A percentile compares a stretch with the other conserved stretches of the same genome.
Conservation (phyloP, 2,888 invertebrate species). For the Osmoderma eremita region DNA sequence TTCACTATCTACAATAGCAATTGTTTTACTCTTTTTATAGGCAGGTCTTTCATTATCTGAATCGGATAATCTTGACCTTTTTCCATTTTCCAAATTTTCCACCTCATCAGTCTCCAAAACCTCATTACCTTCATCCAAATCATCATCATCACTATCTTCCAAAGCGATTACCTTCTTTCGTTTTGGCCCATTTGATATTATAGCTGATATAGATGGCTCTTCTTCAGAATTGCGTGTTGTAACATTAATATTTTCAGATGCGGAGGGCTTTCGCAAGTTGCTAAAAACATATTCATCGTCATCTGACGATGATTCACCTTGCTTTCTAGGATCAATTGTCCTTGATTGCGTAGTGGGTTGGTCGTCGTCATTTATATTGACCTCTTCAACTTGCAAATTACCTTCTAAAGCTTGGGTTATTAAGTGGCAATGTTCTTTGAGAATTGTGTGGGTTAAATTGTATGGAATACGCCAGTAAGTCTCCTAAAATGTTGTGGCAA, state of each 20-base stretch:
- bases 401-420: constrained; percentile 69
- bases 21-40: constrained; percentile 49
- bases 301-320: constrained; percentile 50
- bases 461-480: constrained; percentile 88
- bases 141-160: constrained; percentile 4
- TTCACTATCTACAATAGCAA: constrained; percentile 52
- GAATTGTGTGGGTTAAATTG: constrained; percentile 67
- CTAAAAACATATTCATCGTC: constrained; percentile 59
- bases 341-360: no score
- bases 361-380: neutral
- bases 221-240: neutral
- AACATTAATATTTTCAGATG: neutral
- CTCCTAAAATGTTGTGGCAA: constrained; percentile 68
- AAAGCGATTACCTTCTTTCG: neutral
- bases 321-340: neutral
- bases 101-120: constrained; percentile 42
- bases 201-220: neutral
- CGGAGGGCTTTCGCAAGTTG: neutral
- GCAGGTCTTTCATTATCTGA: constrained; percentile 52
- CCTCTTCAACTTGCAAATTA: constrained; percentile 55
- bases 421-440: constrained; percentile 68
- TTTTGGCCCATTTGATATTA: neutral
- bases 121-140: neutral
- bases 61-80: constrained; percentile 49
- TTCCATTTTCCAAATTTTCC: constrained; percentile 41